Base-by-base conservation (phyloP, 2,888 invertebrate genomes). In the Gibbula magus region DNA sequence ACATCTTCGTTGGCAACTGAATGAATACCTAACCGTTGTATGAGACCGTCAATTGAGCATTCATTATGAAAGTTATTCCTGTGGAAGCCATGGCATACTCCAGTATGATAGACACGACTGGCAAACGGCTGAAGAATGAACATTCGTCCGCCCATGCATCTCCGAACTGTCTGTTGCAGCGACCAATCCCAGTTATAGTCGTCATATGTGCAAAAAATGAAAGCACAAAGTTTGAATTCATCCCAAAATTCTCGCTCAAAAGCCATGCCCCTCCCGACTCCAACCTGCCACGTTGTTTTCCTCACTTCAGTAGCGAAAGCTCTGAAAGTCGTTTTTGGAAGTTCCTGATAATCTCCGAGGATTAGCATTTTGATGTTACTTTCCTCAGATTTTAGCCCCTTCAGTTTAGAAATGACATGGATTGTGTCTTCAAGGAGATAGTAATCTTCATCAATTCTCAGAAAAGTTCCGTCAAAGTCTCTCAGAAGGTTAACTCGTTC, bases 141-240 rank as follows among this genome's bases (percentile, higher is more conserved):
- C n/a, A 79, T 54, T 4, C 54, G 20, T 2, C 32, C 54, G 8
- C 13, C 32, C 39, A 79, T 54, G 45, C 79, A 79, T 20, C n/a
- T 73, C 7, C 20, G 18, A 2, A 56, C 53, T 0, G 22, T 45
- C n/a, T 74, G 20, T 2, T 79, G 79, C 20, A 79, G 54, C 13
- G 73, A 35, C 54, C 52, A 74, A n/a, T 79, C 79, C 79, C 79
- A 79, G 51, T 79, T 79, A 45, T 79, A 79, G 22, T 79, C 79
- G 52, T 79, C 79, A 18, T 45, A 56, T 16, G 74, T 70, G 56
- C 79, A 79, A 61, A 79, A 79, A 16, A 56, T 16, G 16, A 29
- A 32, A 1, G 56, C 53, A 56, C 79, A 79, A 13, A n/a, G 3
- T 35, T 22, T 56, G 16, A 79, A 56, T 20, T 52, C 51, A 10